A percentile compares a stretch with the other conserved stretches of the same genome.
These are phyloP conservation scores for Cebidichthys violaceus DNA, from an alignment of 2,113 vertebrate genomes.

Conservation along the genomic window DNA sequence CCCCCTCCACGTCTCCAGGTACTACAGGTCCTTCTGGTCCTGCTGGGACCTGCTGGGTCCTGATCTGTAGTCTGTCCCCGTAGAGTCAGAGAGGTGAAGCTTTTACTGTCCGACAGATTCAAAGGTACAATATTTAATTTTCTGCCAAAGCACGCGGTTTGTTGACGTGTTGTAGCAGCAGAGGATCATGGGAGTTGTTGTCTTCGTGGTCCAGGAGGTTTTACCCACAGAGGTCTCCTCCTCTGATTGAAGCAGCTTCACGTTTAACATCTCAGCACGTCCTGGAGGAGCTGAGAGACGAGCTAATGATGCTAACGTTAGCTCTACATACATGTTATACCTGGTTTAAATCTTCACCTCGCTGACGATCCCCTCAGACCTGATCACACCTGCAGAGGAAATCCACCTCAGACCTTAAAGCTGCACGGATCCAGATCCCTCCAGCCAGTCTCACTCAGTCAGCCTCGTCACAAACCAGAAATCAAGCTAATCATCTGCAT, in stretches of 20 bases:
- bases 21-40: slow-evolving; percentile 36
- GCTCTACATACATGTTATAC: not conserved
- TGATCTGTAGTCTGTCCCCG: slow-evolving; percentile 25
- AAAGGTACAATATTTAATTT: not conserved
- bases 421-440: not conserved
- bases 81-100: slow-evolving; percentile 33
- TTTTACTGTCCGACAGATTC: not conserved
- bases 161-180: not conserved
- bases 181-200: not conserved
- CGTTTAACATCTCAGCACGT: too few species aligned
- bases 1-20: slow-evolving; percentile 48
- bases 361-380: not conserved
- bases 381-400: too few species aligned
- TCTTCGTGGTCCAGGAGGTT: not conserved
- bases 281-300: too few species aligned
- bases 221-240: too few species aligned
- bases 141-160: too few species aligned
- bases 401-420: slow-evolving; percentile 10
- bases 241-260: too few species aligned
- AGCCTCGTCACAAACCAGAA: not conserved
- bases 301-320: too few species aligned
- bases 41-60: slow-evolving; percentile 1
- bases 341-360: not conserved
- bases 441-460: too few species aligned
- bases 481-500: not conserved